Evolutionary conservation across 2,797 vertebrate species (phyloP).

Genomic region (Nothura maculosa): DNA sequence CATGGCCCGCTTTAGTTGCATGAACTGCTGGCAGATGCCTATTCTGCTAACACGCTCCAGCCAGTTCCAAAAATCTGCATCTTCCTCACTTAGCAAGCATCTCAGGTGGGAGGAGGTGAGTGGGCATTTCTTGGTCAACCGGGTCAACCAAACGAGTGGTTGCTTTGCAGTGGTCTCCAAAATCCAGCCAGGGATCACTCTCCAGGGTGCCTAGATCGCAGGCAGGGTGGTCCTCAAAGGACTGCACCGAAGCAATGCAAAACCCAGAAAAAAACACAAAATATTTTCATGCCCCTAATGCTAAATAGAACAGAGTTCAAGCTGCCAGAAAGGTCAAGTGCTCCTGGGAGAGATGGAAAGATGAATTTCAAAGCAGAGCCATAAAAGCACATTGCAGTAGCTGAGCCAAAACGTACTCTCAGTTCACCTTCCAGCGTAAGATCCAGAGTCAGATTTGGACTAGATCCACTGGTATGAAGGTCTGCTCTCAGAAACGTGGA

Average conservation of each 20-base stretch:
- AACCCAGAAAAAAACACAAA: background rate
- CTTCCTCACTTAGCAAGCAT: too few species aligned
- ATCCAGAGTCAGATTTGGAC: conserved; percentile 30
- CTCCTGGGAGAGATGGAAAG: conserved; percentile 46
- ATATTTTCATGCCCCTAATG: background rate
- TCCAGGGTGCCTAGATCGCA: accelerated
- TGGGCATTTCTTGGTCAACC: background rate
- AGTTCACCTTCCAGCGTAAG: conserved; percentile 55
- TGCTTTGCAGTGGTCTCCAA: background rate
- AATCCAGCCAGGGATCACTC: background rate
- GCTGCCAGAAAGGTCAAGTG: conserved; percentile 13
- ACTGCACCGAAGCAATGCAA: background rate
- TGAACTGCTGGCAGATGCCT: too few species aligned
- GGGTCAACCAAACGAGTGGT: background rate
- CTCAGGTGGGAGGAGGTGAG: background rate
- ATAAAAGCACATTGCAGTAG: conserved; percentile 31
- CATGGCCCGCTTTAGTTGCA: too few species aligned
- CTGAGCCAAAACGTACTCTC: conserved; percentile 45
- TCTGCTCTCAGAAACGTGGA: conserved; percentile 11
- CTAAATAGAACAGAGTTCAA: background rate
- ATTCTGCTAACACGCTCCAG: too few species aligned
- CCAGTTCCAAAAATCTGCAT: too few species aligned
- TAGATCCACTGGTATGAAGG: background rate
- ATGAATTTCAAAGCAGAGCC: conserved; percentile 50
- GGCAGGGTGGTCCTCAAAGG: background rate